A percentile compares a stretch with the other conserved stretches of the same genome.
phyloP scores from a whole-genome alignment of 2,888 invertebrate genomes.

The Eilema griseolum region DNA sequence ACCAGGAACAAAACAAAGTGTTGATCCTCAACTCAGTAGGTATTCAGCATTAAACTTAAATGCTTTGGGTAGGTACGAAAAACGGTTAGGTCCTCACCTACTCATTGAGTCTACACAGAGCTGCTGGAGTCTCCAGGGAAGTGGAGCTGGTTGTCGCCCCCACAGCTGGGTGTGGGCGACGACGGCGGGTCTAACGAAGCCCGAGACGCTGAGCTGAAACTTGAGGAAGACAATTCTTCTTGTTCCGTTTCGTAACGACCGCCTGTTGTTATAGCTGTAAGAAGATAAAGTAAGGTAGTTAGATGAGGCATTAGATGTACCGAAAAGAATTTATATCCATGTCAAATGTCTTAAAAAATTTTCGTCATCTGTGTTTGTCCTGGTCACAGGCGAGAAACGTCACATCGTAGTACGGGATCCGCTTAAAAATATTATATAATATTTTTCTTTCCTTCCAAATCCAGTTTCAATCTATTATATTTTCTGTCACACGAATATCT shows the following conservation, averaged over 20 bases:
- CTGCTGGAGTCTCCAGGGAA: slow-evolving; percentile 93
- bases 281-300: neutral
- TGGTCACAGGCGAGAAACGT: no score
- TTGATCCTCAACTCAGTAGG: neutral
- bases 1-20: neutral
- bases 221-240: slow-evolving; percentile 94
- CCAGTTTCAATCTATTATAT: neutral
- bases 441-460: neutral
- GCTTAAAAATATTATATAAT: neutral
- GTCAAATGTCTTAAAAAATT: no score
- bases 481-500: no score
- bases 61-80: neutral
- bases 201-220: slow-evolving; percentile 93
- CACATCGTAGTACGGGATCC: no score
- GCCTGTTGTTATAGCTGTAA: slow-evolving; percentile 69
- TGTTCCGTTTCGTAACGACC: slow-evolving; percentile 89
- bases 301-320: neutral
- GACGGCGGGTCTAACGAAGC: slow-evolving; percentile 91
- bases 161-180: slow-evolving; percentile 92
- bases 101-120: slow-evolving; percentile 77
- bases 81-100: neutral
- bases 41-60: neutral
- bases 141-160: slow-evolving; percentile 91
- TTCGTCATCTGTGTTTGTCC: no score
- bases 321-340: neutral